Evolutionary conservation across 2,888 invertebrate species (phyloP), one percentile per base, ranked within the genome.

Genomic region (Chaitophorus viminalis): DNA sequence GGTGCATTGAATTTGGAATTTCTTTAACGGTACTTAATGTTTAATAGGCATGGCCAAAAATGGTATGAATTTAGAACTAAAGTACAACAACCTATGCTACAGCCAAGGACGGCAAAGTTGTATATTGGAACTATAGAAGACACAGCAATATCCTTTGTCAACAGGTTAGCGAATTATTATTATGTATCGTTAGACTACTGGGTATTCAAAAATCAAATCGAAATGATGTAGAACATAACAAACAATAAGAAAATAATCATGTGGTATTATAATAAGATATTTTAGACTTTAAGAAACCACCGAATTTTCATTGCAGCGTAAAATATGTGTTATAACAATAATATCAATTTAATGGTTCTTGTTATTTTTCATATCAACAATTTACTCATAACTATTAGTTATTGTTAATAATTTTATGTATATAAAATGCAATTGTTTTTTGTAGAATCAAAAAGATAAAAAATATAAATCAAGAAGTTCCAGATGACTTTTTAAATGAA

Each of bases 401-500:
- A 33, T 78, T 29, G 36, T 39, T 1, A 46, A 52, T 8, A 31
- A 14, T 52, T 39, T 60, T 21, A 52, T 72, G 21, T 29, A 88
- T 75, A 70, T 39, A 25, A 14, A n/a, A 17, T n/a, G 17, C 25
- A 17, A 31, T 39, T 75, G 86, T 86, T 75, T 88, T 78, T 91
- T 91, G 17, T 90, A 93, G 93, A 90, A 93, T 94, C 90, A 91
- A 92, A 86, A 91, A 92, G 86, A 92, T 93, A 90, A 92, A 92
- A 90, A 94, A 95, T 90, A 92, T 92, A 72, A 93, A 94, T 72
- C 93, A 93, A 1, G 96, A 96, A 91, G 92, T 97, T 90, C 95
- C 96, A 0, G 93, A 93, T 79, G 95, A 97, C 91, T 97, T 97
- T 90, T 95, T 96, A 90, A 96, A 96, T 90, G 96, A 97, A 92